Evolutionary conservation across 2,888 invertebrate genomes (phyloP).

Genomic region (Polyploca ridens): DNA sequence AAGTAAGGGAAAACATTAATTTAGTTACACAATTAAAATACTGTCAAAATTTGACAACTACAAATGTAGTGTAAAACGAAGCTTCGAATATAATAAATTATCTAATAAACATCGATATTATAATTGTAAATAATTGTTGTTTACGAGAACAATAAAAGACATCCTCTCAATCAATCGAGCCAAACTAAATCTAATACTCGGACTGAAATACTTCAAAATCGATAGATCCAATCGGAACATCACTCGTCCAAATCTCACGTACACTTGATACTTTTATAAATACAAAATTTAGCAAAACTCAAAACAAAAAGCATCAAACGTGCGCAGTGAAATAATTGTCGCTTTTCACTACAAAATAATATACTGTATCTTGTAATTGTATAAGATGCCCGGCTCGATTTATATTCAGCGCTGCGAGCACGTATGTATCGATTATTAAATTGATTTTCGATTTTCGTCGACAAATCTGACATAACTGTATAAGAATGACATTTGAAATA

Average conservation of each 20-base stretch:
- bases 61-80: background rate
- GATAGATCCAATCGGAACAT: background rate
- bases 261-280: no score
- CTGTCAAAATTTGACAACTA: background rate
- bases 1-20: background rate
- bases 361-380: no score
- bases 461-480: no score
- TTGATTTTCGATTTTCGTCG: no score
- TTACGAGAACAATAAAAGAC: background rate
- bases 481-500: no score
- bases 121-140: conserved; percentile 14
- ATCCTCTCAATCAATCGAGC: background rate
- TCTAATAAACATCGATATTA: conserved; percentile 18
- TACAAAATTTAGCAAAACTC: no score
- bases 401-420: no score
- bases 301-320: no score
- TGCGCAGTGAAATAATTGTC: no score
- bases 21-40: background rate
- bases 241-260: background rate
- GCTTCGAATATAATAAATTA: conserved; percentile 5
- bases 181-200: conserved; percentile 5
- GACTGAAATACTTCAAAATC: background rate
- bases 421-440: no score
- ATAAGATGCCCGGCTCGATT: no score
- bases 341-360: no score